Base-by-base conservation (phyloP, 2,113 vertebrate genomes). In the Perccottus glenii region DNA sequence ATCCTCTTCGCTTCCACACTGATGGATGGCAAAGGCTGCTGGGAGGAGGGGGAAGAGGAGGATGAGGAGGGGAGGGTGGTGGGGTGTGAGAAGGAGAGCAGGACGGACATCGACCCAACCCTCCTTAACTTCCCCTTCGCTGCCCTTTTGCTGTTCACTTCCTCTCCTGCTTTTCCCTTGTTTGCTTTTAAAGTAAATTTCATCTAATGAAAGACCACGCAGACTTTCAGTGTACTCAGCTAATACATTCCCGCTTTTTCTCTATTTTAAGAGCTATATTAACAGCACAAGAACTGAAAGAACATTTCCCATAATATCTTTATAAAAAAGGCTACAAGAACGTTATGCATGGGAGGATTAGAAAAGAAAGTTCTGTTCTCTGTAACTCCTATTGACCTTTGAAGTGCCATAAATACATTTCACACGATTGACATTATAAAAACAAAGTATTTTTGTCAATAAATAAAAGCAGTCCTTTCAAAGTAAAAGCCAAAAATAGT, bases 21-120 rank as follows among this genome's bases (percentile, higher is more conserved):
- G 91, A 92, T 93, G 90, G 92, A 93, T 93, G 89, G 85, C 68
- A 12, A 15, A 75, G 70, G 58, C 66, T 61, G 75, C 60, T 32
- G 81, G 66, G 80, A 76, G 86, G 78, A 73, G 79, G 64, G 56
- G 77, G 55, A 77, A 75, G 70, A 71, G 60, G 70, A 56, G 44
- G 3, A 35, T 61, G 63, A 43, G 76, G 42, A 62, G 64, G 71
- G 59, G 64, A 51, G 68, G 9, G 77, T 69, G 52, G 67, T 52
- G 36, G 75, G 61, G 67, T 2, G 42, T 56, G 59, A 35, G 72
- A 36, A 61, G 63, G 64, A 65, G 68, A 56, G 70, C 42, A 27
- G 61, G 67, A 45, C 27, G 75, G 78, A 84, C 81, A 73, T 63
- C 61, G 55, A 66, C 73, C 78, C 46, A 19, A 12, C 15, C 7